phyloP scores from a whole-genome alignment of 2,797 vertebrate genomes.

The Clarias pachynema region DNA sequence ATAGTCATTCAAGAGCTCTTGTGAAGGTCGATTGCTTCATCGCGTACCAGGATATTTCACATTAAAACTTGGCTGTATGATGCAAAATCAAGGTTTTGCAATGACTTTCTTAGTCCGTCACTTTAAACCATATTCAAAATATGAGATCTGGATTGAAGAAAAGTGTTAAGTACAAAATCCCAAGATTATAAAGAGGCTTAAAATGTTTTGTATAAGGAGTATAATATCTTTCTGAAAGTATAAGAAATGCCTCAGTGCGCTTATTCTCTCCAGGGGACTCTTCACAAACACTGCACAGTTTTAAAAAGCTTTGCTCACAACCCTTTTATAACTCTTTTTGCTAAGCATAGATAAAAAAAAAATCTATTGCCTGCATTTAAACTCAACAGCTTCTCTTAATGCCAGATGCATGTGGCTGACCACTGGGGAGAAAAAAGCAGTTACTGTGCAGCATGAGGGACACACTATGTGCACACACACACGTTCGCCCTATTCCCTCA shows the following conservation, averaged over 20 bases:
- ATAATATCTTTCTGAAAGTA: background rate
- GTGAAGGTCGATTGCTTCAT: background rate
- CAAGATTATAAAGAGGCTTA: background rate
- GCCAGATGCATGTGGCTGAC: background rate
- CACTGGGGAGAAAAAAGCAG: conserved; percentile 3
- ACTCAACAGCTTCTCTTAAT: background rate
- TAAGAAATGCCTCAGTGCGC: background rate
- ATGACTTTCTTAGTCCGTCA: background rate
- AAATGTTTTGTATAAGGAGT: too few relatives aligned
- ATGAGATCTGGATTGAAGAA: too few relatives aligned
- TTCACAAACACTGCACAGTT: background rate
- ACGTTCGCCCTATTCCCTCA: background rate
- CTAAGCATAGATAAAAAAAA: background rate
- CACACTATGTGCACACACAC: background rate
- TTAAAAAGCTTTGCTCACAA: background rate
- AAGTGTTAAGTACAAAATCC: too few relatives aligned
- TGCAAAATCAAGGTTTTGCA: background rate
- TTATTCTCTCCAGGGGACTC: background rate
- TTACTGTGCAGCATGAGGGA: background rate
- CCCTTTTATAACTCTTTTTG: background rate
- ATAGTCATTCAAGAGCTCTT: background rate
- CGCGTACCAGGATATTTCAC: background rate
- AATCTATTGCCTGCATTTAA: background rate
- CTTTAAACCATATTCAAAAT: too few relatives aligned
- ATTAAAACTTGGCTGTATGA: background rate